Base-by-base conservation (phyloP, 2,888 invertebrate genomes). In the Cryptocephalus moraei region DNA sequence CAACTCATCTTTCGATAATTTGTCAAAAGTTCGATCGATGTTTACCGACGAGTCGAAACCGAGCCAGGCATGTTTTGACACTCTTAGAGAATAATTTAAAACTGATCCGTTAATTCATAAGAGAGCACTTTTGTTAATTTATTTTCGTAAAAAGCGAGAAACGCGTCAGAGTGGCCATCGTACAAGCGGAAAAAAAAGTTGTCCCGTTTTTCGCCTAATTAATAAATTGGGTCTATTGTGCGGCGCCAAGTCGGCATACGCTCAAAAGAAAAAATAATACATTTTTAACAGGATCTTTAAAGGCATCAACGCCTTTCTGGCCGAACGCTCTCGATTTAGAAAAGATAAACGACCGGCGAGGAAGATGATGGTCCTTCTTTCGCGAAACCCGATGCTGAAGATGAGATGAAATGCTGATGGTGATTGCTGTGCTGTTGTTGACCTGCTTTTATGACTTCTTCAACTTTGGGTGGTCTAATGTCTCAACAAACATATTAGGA, bases 271-370 rank as follows among this genome's bases (percentile, higher is more conserved):
- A 63, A 69, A 67, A 65, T 65, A 66, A 69, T 68, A 67, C 62
- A 66, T 68, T 69, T 69, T 70, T 70, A 70, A 70, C 68, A 66
- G 69, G 67, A 66, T 68, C 67, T 64, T 69, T 67, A 66, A 61
- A 68, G 63, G 67, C 68, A 64, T 70, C 70, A 70, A 70, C 70
- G 70, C 70, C 69, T 70, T 66, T 64, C 58, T 59, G 58, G 57
- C 53, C 56, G 56, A 54, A 55, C 54, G 56, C 47, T 53, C 56
- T 47, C 49, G 46, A 53, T 55, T 52, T 50, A 36, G 36, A 47
- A 54, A 55, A 57, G 59, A 59, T 57, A 53, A 56, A 49, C 50
- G 44, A 43, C 39, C 33, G 10, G 44, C 11, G 32, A 13, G 43
- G 33, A 34, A 46, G 44, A 22, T 22, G 22, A 22, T 22, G 22